These are phyloP conservation scores for Pogona vitticeps DNA, from an alignment of 2,113 vertebrate genomes.

Conservation along the genomic window DNA sequence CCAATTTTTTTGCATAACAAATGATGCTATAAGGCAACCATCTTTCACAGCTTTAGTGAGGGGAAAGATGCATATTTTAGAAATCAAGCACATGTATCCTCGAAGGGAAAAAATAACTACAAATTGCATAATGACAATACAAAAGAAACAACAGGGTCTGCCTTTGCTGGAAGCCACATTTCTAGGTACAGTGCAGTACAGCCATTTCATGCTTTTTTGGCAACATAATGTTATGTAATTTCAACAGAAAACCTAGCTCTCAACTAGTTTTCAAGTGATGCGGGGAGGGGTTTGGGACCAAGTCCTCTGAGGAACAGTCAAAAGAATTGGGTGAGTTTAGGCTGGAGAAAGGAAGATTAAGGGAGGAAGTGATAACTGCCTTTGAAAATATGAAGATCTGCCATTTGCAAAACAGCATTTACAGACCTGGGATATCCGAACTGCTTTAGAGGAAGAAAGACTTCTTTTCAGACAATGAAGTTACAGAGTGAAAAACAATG, in stretches of 20 bases:
- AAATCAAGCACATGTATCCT: neutral
- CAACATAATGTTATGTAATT: neutral
- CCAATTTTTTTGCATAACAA: neutral
- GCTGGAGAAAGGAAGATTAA: neutral
- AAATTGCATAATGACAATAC: neutral
- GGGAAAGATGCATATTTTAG: conserved; percentile 7
- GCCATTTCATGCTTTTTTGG: neutral
- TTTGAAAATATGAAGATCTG: neutral
- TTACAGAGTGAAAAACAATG: neutral
- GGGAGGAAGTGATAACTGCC: neutral
- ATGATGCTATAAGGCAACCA: neutral
- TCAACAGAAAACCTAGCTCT: neutral
- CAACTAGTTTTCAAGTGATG: neutral
- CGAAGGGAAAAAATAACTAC: neutral
- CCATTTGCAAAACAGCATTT: neutral
- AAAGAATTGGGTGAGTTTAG: neutral
- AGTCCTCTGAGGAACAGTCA: neutral
- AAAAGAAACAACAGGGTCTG: neutral
- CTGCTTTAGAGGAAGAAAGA: neutral
- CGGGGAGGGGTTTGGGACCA: neutral
- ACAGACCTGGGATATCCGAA: neutral
- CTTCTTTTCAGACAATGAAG: neutral
- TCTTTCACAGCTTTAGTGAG: neutral
- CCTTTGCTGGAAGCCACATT: neutral
- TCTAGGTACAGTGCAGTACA: neutral